Evolutionary conservation across 2,113 vertebrate species (phyloP).

Genomic region (Ornithorhynchus anatinus): DNA sequence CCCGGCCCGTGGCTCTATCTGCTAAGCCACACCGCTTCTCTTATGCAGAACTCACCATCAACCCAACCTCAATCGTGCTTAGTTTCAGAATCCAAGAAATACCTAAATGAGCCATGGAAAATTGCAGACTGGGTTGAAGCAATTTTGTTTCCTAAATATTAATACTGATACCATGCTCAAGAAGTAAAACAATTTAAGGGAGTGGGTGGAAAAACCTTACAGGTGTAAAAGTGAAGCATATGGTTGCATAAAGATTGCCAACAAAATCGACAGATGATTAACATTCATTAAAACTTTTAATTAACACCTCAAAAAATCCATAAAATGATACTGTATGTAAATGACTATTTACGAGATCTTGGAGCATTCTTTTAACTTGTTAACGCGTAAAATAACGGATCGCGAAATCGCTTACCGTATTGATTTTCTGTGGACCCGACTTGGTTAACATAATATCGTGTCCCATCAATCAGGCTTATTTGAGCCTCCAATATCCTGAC

Average conservation of each 20-base stretch:
- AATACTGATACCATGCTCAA: conserved; percentile 61
- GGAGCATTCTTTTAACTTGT: conserved; percentile 50
- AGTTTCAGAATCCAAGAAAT: conserved; percentile 13
- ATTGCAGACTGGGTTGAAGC: conserved; percentile 30
- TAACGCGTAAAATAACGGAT: conserved; percentile 10
- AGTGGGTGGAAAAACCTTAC: conserved; percentile 56
- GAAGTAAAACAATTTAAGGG: conserved; percentile 70
- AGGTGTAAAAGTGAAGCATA: conserved; percentile 78
- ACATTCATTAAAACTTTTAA: conserved; percentile 79
- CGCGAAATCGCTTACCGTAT: conserved; percentile 22
- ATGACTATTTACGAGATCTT: conserved; percentile 65
- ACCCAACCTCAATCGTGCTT: not conserved
- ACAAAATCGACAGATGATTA: conserved; percentile 75
- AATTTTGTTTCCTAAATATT: conserved; percentile 73
- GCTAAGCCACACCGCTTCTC: too few species aligned
- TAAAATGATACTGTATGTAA: conserved; percentile 68
- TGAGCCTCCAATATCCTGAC: conserved; percentile 36
- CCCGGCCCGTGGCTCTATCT: too few species aligned
- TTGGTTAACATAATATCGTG: conserved; percentile 37
- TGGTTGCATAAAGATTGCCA: conserved; percentile 66
- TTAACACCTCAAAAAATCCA: conserved; percentile 74
- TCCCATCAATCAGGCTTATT: conserved; percentile 40
- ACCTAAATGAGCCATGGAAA: conserved; percentile 28
- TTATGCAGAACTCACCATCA: too few species aligned
- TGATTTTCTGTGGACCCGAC: conserved; percentile 23